A percentile compares a stretch with the other conserved stretches of the same genome.
phyloP scores from a whole-genome alignment of 2,113 vertebrate genomes.

The Solea senegalensis region DNA sequence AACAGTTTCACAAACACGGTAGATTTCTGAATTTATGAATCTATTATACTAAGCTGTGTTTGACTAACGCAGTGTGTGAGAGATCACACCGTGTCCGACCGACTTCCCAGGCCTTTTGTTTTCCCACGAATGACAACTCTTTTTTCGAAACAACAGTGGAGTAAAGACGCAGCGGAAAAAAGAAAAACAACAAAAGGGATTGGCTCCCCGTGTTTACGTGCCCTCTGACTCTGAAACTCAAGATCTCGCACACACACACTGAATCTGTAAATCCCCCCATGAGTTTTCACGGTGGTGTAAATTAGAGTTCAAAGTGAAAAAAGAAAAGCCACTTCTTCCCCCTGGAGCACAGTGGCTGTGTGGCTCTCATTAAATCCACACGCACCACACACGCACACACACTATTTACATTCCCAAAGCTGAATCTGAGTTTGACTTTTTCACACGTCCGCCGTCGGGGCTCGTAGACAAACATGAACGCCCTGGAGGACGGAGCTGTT shows the following conservation, averaged over 20 bases:
- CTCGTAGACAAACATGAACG: constrained; percentile 15
- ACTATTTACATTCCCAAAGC: constrained; percentile 58
- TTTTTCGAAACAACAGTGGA: constrained; percentile 24
- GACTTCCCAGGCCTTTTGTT: neutral
- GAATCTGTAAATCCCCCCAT: constrained; percentile 54
- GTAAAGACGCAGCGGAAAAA: constrained; percentile 11
- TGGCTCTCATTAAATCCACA: constrained; percentile 64
- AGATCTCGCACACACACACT: constrained; percentile 38
- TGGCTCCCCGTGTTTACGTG: constrained; percentile 44
- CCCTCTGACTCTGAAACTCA: constrained; percentile 57
- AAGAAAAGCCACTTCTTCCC: constrained; percentile 27
- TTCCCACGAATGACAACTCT: neutral
- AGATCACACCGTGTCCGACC: neutral
- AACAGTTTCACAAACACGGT: too few relatives aligned
- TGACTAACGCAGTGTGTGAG: too few relatives aligned
- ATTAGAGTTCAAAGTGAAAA: constrained; percentile 68
- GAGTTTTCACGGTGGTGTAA: constrained; percentile 57
- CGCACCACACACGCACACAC: constrained; percentile 10
- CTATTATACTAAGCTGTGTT: too few relatives aligned
- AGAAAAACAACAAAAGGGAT: constrained; percentile 18
- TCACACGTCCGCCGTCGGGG: constrained; percentile 29
- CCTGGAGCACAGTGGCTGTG: constrained; percentile 38
- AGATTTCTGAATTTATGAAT: too few relatives aligned
- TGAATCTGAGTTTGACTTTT: constrained; percentile 20
- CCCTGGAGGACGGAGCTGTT: constrained; percentile 21